A percentile compares a stretch with the other conserved stretches of the same genome.
phyloP scores from a whole-genome alignment of 2,113 vertebrate species.

The Corythornis cristatus region DNA sequence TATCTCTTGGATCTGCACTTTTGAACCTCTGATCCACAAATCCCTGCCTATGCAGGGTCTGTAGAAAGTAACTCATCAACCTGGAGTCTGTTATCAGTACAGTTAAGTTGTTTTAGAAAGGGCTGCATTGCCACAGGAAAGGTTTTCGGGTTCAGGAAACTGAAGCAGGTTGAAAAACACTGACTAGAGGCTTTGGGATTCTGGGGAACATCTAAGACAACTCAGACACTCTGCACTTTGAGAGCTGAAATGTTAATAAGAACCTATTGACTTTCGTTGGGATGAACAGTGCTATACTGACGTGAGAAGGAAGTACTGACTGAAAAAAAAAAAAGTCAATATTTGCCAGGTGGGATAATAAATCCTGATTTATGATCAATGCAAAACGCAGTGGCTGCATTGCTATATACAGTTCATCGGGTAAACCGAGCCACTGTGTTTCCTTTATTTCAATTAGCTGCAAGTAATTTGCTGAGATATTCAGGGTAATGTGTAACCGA shows the following conservation, averaged over 20 bases:
- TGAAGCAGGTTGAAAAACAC: neutral
- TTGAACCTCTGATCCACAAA: constrained; percentile 6
- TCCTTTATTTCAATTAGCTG: constrained; percentile 61
- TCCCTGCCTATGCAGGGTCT: neutral
- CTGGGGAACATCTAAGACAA: neutral
- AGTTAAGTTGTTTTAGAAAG: neutral
- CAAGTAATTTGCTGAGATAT: constrained; percentile 50
- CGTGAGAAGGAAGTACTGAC: neutral
- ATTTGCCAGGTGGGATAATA: constrained; percentile 47
- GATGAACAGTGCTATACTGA: constrained; percentile 19
- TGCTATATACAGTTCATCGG: neutral
- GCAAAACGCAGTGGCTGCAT: neutral
- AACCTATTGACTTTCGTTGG: neutral
- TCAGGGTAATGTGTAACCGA: constrained; percentile 56
- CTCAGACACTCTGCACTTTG: neutral
- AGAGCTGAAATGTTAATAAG: neutral
- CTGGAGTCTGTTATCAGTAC: constrained; percentile 33
- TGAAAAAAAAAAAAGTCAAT: neutral
- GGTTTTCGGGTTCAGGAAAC: neutral
- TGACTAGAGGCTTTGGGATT: neutral
- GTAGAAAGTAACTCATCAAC: constrained; percentile 61
- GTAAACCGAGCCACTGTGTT: neutral
- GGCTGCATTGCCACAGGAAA: neutral
- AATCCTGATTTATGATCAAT: constrained; percentile 22
- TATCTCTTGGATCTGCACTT: constrained; percentile 51